These are phyloP conservation scores for Corythaixoides concolor DNA, from an alignment of 2,113 vertebrate species.

Conservation along the genomic window DNA sequence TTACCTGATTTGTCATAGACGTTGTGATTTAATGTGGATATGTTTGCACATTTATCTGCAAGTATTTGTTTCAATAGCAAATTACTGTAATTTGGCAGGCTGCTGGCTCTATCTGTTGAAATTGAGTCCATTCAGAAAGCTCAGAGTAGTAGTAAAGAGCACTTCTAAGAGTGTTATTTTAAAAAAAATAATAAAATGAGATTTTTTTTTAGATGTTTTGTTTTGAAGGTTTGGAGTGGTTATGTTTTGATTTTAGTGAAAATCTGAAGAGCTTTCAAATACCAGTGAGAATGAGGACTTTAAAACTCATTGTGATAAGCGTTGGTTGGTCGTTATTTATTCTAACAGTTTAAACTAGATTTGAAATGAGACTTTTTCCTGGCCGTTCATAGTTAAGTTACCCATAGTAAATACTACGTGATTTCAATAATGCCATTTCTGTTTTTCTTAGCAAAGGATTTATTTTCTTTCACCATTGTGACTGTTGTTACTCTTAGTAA, in stretches of 20 bases:
- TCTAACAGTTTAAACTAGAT: background rate
- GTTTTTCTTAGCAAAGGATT: background rate
- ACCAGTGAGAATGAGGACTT: background rate
- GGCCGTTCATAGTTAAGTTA: background rate
- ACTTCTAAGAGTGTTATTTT: rapidly evolving
- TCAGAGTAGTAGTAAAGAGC: background rate
- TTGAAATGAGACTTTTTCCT: background rate
- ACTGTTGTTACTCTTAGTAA: background rate
- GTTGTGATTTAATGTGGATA: background rate
- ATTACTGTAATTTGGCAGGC: background rate
- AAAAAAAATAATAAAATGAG: background rate
- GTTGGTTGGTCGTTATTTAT: background rate
- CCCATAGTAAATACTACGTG: background rate
- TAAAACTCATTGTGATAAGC: background rate
- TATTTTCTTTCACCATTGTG: background rate
- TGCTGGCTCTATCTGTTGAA: background rate
- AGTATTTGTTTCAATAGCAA: background rate
- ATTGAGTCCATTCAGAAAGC: background rate
- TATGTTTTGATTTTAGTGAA: background rate
- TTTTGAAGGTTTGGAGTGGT: background rate
- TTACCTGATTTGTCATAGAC: background rate
- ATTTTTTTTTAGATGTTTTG: background rate
- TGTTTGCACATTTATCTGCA: background rate
- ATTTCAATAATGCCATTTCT: background rate
- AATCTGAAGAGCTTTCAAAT: background rate